These are phyloP conservation scores for Cephus rjabovi DNA, from an alignment of 2,888 invertebrate genomes.

Conservation along the genomic window DNA sequence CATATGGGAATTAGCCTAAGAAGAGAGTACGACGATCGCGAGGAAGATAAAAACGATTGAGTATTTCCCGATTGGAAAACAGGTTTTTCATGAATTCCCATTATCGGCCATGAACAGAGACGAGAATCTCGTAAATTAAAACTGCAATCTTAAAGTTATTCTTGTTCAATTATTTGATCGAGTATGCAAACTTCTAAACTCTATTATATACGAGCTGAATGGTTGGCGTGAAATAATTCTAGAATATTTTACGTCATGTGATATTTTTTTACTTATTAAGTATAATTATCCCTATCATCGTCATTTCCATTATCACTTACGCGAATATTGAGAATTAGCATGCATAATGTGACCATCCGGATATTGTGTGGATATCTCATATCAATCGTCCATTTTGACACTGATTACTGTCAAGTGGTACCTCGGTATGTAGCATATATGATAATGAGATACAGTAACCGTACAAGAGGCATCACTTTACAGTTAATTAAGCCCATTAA, in stretches of 20 bases:
- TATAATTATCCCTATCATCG: not conserved
- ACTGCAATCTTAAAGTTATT: conserved; percentile 6
- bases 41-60: not conserved
- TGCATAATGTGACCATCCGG: not conserved
- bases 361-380: not conserved
- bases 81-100: not conserved
- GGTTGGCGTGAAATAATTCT: not conserved
- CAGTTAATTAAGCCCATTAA: conserved; percentile 4
- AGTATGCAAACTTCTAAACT: not conserved
- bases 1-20: not conserved
- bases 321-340: not conserved
- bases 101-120: not conserved
- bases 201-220: not conserved
- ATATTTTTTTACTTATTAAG: not conserved
- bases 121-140: not conserved
- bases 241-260: not conserved
- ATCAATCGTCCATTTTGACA: not conserved
- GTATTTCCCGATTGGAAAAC: not conserved
- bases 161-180: conserved; percentile 3
- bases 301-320: not conserved
- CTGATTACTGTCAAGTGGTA: not conserved
- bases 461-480: not conserved
- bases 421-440: not conserved
- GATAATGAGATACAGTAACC: not conserved
- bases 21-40: not conserved